Evolutionary conservation across 2,113 vertebrate genomes (phyloP).

Genomic region (Morone chrysops): DNA sequence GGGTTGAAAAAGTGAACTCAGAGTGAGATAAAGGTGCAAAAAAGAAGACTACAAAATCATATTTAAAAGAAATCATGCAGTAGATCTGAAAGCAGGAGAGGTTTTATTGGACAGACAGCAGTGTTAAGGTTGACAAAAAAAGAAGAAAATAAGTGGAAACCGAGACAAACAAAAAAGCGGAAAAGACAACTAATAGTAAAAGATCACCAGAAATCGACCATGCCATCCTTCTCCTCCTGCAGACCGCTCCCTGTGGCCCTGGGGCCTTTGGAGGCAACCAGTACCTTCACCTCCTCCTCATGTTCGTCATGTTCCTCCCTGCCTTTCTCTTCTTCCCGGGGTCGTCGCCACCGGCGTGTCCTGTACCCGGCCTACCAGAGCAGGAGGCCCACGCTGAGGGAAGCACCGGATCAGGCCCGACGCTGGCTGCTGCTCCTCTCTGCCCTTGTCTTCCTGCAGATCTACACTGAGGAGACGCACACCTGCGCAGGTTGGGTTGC

Average conservation of each 20-base stretch:
- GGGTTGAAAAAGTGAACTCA: not conserved
- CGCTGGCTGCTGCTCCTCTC: slow-evolving; percentile 81
- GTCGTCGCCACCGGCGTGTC: slow-evolving; percentile 67
- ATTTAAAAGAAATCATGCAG: not conserved
- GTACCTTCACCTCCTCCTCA: not conserved
- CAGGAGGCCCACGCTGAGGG: slow-evolving; percentile 52
- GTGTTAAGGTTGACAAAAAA: not conserved
- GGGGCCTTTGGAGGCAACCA: slow-evolving; percentile 30
- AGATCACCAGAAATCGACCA: slow-evolving; percentile 31
- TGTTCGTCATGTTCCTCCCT: not conserved
- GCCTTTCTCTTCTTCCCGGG: slow-evolving; percentile 26
- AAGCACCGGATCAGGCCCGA: slow-evolving; percentile 66
- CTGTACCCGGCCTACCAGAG: slow-evolving; percentile 77
- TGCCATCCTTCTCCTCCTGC: slow-evolving; percentile 51
- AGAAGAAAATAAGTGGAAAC: not conserved
- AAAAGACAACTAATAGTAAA: not conserved
- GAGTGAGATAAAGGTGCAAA: not conserved
- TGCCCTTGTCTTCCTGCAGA: slow-evolving; percentile 80
- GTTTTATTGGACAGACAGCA: too few species aligned
- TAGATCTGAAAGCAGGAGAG: not conserved
- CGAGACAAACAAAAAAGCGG: not conserved
- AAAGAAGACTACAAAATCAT: not conserved
- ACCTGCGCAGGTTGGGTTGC: slow-evolving; percentile 59
- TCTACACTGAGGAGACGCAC: slow-evolving; percentile 79
- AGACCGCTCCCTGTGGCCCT: slow-evolving; percentile 19